Evolutionary conservation across 2,113 vertebrate species (phyloP), one percentile per base, ranked within the genome.

Genomic region (Oplegnathus fasciatus): DNA sequence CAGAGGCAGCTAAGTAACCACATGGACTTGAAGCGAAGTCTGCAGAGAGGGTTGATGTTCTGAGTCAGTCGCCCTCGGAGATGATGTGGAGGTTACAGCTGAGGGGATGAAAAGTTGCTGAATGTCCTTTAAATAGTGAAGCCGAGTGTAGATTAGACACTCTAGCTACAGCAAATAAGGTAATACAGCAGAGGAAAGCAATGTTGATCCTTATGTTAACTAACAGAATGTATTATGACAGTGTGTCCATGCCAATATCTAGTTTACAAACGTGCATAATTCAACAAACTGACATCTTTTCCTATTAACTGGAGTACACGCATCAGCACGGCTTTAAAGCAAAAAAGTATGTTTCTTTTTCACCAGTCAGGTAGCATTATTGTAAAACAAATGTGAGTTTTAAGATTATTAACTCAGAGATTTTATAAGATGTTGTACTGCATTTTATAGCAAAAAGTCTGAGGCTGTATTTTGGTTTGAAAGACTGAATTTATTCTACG

Each of bases 1-100:
- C 81, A 84, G 73, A 85, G 82, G 85, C 88, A 82, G 84, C 86
- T 83, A 90, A 88, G 94, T 77, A 92, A 93, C 91, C 91, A 86
- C 88, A 93, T 93, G 92, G 88, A 83, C 28, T 61, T 77, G 34
- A 81, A 84, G 84, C 57, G 46, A 66, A 86, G 80, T 82, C 80
- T 84, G 68, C 64, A 86, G 78, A 86, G 81, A 86, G 20, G 82
- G 71, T 54, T 26, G 80, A 32, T 62, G 55, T 66, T 86, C 67
- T 89, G 90, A 76, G 80, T 90, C 82, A 78, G 71, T 5, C 40
- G 44, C 69, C 73, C 73, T 75, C 67, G 15, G 37, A 20, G 70
- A 75, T 50, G 78, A 88, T 62, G 62, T 85, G 80, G 61, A 80
- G 5, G 70, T 78, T 74, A 40, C 75, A 86, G 85, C 84, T 76